Conservation (phyloP, 1,140 invertebrate species). For the Latrodectus geometricus region DNA sequence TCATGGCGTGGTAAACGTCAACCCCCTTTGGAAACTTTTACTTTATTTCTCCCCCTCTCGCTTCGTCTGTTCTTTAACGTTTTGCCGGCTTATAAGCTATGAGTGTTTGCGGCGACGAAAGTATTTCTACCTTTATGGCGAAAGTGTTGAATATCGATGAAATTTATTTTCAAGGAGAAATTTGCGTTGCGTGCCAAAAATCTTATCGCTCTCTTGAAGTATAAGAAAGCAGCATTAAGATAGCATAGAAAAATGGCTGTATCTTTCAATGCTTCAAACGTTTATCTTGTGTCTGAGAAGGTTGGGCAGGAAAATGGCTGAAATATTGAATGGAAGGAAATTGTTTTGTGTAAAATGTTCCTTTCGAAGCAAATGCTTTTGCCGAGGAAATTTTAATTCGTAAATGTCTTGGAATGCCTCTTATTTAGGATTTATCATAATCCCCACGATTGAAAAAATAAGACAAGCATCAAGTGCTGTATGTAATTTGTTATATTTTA, state of each 20-base stretch:
- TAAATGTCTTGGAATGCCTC: too few relatives aligned
- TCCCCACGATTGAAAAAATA: too few relatives aligned
- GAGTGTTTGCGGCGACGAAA: not conserved
- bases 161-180: not conserved
- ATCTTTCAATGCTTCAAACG: not conserved
- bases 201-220: not conserved
- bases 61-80: not conserved
- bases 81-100: not conserved
- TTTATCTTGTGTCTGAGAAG: not conserved
- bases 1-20: not conserved
- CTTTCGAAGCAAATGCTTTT: too few relatives aligned
- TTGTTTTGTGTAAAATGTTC: too few relatives aligned
- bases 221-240: not conserved
- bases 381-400: too few relatives aligned
- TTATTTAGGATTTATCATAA: too few relatives aligned
- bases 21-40: not conserved
- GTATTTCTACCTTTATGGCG: not conserved
- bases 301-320: not conserved
- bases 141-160: not conserved
- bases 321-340: too few relatives aligned
- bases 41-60: not conserved
- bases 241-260: not conserved
- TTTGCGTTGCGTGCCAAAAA: not conserved
- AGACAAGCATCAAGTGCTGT: too few relatives aligned
- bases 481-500: too few relatives aligned